These are phyloP conservation scores for Nemurella pictetii DNA, from an alignment of 2,888 invertebrate genomes.

Conservation along the genomic window DNA sequence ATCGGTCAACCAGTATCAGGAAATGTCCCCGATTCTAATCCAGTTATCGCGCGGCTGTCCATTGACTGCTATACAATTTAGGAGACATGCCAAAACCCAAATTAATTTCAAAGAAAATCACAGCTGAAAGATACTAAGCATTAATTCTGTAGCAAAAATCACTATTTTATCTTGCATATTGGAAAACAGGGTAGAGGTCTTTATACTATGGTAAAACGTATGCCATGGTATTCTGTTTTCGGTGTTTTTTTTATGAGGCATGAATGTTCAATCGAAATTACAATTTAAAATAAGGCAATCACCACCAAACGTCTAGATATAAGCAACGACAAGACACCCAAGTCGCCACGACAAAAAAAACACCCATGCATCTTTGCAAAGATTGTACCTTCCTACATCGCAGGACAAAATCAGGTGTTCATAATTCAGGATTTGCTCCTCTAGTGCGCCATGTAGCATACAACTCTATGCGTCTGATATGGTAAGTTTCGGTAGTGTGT, in stretches of 20 bases:
- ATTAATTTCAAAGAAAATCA: background rate
- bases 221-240: no score
- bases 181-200: no score
- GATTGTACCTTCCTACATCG: background rate
- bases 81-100: background rate
- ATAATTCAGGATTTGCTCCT: background rate
- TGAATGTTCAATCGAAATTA: no score
- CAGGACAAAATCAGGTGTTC: background rate
- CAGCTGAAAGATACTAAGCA: no score
- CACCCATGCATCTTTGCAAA: background rate
- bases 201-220: no score
- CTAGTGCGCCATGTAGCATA: no score
- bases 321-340: background rate
- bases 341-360: no score
- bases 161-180: no score
- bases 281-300: background rate
- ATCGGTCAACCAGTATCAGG: background rate
- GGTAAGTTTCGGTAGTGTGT: constrained; percentile 3
- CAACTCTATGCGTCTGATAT: no score
- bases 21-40: background rate
- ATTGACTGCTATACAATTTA: no score
- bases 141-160: no score
- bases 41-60: background rate
- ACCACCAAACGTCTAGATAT: background rate
- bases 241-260: no score